These are phyloP conservation scores for Phenganax marumi DNA, from an alignment of 92 coral and sea anemone species.

Conservation along the genomic window DNA sequence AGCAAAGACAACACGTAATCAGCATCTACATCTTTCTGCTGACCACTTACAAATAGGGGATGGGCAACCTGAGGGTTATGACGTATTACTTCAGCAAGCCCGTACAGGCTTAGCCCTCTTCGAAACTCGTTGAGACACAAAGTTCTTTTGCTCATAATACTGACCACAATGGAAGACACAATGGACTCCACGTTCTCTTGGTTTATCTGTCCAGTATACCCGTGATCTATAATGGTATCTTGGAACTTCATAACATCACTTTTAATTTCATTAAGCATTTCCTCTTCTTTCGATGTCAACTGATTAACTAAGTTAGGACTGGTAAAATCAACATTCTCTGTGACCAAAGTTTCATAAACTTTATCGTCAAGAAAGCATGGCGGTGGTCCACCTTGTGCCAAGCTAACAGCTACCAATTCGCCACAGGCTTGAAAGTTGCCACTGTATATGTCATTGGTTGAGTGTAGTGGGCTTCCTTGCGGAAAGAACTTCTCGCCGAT, in stretches of 20 bases:
- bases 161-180: conserved; percentile 57
- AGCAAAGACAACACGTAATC: conserved; percentile 59
- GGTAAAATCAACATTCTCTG: conserved; percentile 18
- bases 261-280: conserved; percentile 1
- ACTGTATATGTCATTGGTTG: conserved; percentile 61
- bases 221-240: conserved; percentile 16
- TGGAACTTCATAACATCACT: conserved; percentile 4
- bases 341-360: conserved; percentile 19
- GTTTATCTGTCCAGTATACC: conserved; percentile 6
- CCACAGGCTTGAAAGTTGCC: conserved; percentile 47
- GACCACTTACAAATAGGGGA: conserved; percentile 36
- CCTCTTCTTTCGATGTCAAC: conserved; percentile 3
- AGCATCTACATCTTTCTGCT: conserved; percentile 55
- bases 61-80: conserved; percentile 26
- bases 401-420: conserved; percentile 8
- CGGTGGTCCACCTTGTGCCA: conserved; percentile 13
- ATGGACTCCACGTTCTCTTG: background rate
- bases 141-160: conserved; percentile 59
- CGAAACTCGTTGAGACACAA: conserved; percentile 39
- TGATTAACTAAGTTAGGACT: conserved; percentile 1
- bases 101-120: conserved; percentile 43
- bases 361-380: conserved; percentile 28
- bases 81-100: conserved; percentile 38
- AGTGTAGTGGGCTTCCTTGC: conserved; percentile 55
- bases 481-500: conserved; percentile 54